Evolutionary conservation across 2,888 invertebrate species (phyloP).

Genomic region (Parnassius apollo): DNA sequence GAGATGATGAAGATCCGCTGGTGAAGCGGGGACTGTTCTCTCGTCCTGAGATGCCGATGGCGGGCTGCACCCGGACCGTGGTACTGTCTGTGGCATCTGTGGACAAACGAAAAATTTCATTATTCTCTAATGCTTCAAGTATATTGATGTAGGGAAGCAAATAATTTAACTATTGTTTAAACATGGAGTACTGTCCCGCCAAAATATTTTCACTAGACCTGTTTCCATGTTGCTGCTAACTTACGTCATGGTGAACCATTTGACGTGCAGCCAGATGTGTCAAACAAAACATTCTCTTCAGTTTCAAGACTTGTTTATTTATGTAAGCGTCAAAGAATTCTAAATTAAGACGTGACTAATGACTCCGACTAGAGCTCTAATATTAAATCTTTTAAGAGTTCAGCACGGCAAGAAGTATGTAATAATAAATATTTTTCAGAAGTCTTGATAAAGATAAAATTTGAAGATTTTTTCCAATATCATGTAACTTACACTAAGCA

Average conservation of each 20-base stretch:
- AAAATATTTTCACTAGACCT: no score
- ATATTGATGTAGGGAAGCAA: no score
- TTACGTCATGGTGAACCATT: constrained; percentile 40
- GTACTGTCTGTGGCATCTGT: constrained; percentile 93
- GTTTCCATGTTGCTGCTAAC: constrained; percentile 37
- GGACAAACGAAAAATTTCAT: constrained; percentile 43
- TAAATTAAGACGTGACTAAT: constrained; percentile 48
- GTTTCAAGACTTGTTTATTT: constrained; percentile 48
- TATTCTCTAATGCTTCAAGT: no score
- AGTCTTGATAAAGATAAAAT: neutral
- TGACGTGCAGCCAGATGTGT: constrained; percentile 56
- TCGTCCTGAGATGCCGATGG: constrained; percentile 88
- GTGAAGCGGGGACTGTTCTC: constrained; percentile 80
- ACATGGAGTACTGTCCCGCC: neutral
- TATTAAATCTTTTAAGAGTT: constrained; percentile 9
- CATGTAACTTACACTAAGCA: constrained; percentile 56
- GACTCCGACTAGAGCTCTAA: constrained; percentile 20
- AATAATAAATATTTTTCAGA: neutral
- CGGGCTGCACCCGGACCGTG: constrained; percentile 88
- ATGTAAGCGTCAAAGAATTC: constrained; percentile 47
- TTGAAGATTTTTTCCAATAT: neutral
- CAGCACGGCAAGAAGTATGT: constrained; percentile 6
- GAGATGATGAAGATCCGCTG: constrained; percentile 73
- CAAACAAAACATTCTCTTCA: constrained; percentile 46
- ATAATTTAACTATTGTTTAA: no score